Base-by-base conservation (phyloP, 2,888 invertebrate genomes). In the Ochropacha duplaris region DNA sequence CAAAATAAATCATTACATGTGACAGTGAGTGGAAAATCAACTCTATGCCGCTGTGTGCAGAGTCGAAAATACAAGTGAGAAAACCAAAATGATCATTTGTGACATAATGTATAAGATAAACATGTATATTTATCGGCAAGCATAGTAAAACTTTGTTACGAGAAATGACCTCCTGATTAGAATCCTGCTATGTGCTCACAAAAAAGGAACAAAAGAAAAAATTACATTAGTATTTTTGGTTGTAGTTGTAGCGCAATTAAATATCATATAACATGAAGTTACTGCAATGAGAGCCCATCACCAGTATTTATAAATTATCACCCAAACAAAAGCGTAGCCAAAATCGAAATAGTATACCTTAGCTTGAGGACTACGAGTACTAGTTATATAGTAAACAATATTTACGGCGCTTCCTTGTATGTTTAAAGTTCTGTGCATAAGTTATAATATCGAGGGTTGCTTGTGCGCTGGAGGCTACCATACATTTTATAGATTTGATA, bases 1-100 rank as follows among this genome's bases (percentile, higher is more conserved):
- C 2, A 72, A 74, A 84, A 86, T 66, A 84, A 94, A 94, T 94
- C 94, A 94, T 94, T 94, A 95, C 94, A 94, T 94, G 94, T 95
- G 94, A 94, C 94, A 94, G 94, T 95, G 94, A 94, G 94, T 94
- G 94, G 93, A 83, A 79, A 79, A 80, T 80, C 71, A 77, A 80
- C 74, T 78, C 76, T 80, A 81, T 74, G 79, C 74, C 86, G 84
- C 81, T 72, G 66, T 62, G 64, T 59, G 74, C 67, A 76, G 83
- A 83, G 84, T 76, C 75, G 63, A 74, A 72, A 74, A 76, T 80
- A 84, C 77, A 19, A 81, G 81, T 84, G 80, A 78, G 36, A 78
- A 81, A 82, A 69, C 78, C 80, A 83, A 70, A 75, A 77, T 78
- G 72, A 78, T 79, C 74, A 79, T 78, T 74, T 73, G 82, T 85